Base-by-base conservation (phyloP, 2,113 vertebrate species). In the Tricholaema leucomelas region DNA sequence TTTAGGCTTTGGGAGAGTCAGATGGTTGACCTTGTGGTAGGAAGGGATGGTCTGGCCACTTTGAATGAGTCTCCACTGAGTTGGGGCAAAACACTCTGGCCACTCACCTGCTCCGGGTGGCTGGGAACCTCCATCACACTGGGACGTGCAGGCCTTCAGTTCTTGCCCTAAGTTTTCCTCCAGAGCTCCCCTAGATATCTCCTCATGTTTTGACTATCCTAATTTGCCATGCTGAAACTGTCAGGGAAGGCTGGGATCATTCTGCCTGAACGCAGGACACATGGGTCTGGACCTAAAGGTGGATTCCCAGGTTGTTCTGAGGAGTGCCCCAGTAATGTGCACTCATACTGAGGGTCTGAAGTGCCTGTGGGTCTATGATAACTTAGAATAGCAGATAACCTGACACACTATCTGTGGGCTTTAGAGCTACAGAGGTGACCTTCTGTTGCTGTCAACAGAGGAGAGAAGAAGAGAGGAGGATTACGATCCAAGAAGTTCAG, bases 201-300 rank as follows among this genome's bases (percentile, higher is more conserved):
- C 44, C 59, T 44, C 28, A 18, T 55, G 55, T 55, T 87, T 73
- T 19, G 8, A 46, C 15, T 30, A 13, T 20, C 33, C 31, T 9
- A 59, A 0, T 66, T 25, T 78, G 56, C 36, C 15, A 50, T 0
- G 2, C 31, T 4, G 3, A 80, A 76, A 58, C 24, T 6, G 30
- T 16, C 19, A 75, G 46, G 19, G 48, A 81, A 84, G 27, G 24
- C 9, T 75, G 42, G 35, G 52, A 42, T 83, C 17, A 19, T 71
- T 71, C 60, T 85, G 30, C 44, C 55, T 30, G 20, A 23, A 52
- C 20, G 4, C 17, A 78, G 25, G 31, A 56, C 54, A 75, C 12
- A 14, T 0, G 0, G n/a, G 28, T 59, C 80, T 0, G 0, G 69
- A 50, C 20, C 33, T 35, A 14, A 25, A 1, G 0, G 1, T 70